Percentiles rank a stretch among this genome's conserved stretches.
Conservation (phyloP, 2,888 invertebrate species). For the Odontocolon sp. region DNA sequence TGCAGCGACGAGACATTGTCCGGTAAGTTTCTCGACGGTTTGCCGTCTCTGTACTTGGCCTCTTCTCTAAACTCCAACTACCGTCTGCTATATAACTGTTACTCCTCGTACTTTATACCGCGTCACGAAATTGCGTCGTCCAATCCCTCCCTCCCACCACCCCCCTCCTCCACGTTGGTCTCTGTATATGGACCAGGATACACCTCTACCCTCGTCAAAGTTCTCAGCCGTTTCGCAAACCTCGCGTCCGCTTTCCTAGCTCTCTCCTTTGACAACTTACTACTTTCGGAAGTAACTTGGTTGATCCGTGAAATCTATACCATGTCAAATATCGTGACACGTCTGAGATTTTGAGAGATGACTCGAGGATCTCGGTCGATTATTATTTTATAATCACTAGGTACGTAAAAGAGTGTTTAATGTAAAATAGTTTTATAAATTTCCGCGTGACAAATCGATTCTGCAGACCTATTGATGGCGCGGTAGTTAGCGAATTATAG, state of each 20-base stretch:
- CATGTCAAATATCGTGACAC: neutral
- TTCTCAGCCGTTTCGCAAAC: constrained; percentile 15
- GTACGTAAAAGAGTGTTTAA: too few relatives aligned
- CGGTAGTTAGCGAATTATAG: too few relatives aligned
- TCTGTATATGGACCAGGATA: neutral
- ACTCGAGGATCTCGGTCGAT: neutral
- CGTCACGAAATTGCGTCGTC: constrained; percentile 24
- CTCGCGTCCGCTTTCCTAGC: neutral
- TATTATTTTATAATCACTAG: too few relatives aligned
- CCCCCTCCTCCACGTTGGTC: constrained; percentile 4
- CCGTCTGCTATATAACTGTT: neutral
- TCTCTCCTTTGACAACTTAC: neutral
- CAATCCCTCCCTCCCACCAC: constrained; percentile 10
- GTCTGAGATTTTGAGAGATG: neutral
- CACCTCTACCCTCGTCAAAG: constrained; percentile 38
- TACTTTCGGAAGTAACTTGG: constrained; percentile 3
- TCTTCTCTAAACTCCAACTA: neutral
- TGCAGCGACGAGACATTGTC: constrained; percentile 76
- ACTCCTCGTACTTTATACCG: constrained; percentile 33
- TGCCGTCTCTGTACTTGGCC: neutral
- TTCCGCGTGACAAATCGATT: too few relatives aligned
- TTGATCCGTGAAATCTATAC: constrained; percentile 17
- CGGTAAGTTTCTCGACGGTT: constrained; percentile 65
- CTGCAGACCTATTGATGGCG: too few relatives aligned
- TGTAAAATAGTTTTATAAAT: too few relatives aligned